Conservation (phyloP, 2,888 invertebrate genomes). For the Empis livida region DNA sequence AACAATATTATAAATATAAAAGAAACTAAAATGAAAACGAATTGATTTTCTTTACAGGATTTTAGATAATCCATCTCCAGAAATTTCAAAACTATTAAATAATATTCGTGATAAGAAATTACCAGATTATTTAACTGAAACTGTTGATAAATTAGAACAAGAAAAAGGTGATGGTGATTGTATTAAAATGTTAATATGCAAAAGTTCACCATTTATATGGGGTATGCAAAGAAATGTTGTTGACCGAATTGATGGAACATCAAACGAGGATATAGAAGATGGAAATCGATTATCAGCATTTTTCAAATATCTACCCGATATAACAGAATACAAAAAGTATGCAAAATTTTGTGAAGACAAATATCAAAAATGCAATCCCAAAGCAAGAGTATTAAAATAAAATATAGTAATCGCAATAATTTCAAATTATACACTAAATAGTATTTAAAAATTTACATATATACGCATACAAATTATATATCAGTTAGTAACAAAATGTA, state of each 20-base stretch:
- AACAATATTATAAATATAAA: no score
- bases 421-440: no score
- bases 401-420: no score
- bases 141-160: constrained; percentile 40
- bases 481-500: no score
- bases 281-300: constrained; percentile 33
- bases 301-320: constrained; percentile 49
- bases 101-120: constrained; percentile 49
- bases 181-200: constrained; percentile 59
- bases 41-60: constrained; percentile 33
- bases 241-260: constrained; percentile 6
- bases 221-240: constrained; percentile 60
- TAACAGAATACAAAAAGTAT: constrained; percentile 44
- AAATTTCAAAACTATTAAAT: constrained; percentile 42
- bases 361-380: constrained; percentile 35
- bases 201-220: constrained; percentile 60
- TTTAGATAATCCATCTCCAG: constrained; percentile 44
- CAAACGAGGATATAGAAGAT: constrained; percentile 2
- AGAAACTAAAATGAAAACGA: no score
- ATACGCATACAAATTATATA: no score
- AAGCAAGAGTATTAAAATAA: background rate
- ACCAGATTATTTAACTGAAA: constrained; percentile 46
- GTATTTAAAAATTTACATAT: no score
- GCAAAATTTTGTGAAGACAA: constrained; percentile 50
- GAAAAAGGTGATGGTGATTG: constrained; percentile 46